Percentiles rank a stretch among this genome's conserved stretches.
These are phyloP conservation scores for Sesamia inferens DNA, from an alignment of 2,888 invertebrate genomes.

Conservation along the genomic window DNA sequence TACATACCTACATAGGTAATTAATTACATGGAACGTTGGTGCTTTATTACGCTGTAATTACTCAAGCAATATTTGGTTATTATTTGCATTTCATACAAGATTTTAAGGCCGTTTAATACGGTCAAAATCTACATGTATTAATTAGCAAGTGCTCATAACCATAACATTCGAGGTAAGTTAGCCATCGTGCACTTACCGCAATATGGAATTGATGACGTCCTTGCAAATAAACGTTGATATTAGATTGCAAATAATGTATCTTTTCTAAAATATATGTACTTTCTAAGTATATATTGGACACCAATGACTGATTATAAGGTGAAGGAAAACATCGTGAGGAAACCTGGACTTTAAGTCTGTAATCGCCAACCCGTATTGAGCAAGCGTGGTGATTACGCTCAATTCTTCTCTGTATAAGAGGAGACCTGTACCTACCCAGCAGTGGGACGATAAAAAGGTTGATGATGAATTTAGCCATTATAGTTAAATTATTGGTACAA, in stretches of 20 bases:
- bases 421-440: no score
- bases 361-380: no score
- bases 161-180: conserved; percentile 12
- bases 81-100: conserved; percentile 45
- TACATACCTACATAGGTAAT: neutral
- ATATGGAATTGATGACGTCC: neutral
- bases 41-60: conserved; percentile 30
- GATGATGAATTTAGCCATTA: neutral
- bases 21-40: conserved; percentile 10
- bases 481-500: neutral
- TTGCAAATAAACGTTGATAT: conserved; percentile 1
- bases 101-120: conserved; percentile 41
- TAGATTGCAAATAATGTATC: no score
- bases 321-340: no score
- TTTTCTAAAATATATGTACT: no score
- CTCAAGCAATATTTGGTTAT: conserved; percentile 36
- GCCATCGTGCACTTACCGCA: conserved; percentile 6
- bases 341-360: no score
- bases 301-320: no score
- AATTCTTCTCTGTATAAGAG: no score
- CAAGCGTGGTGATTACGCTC: no score
- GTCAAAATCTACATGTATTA: conserved; percentile 47
- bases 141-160: conserved; percentile 20
- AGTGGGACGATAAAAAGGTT: no score
- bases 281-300: no score